Evolutionary conservation across 2,888 invertebrate genomes (phyloP).

Genomic region (Dicycla oo): DNA sequence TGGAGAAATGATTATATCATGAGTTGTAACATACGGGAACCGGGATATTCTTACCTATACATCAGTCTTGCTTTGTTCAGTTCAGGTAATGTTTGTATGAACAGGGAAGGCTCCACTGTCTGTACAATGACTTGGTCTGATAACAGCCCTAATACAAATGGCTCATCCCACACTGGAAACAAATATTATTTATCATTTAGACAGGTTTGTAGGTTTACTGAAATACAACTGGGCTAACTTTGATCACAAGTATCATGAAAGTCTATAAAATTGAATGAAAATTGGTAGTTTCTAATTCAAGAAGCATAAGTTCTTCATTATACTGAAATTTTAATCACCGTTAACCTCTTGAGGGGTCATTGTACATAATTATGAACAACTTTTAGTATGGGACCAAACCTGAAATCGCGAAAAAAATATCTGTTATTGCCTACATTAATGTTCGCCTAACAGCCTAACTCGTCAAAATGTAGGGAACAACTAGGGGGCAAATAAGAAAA

Average conservation of each 20-base stretch:
- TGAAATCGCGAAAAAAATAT: too few species aligned
- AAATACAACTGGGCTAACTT: constrained; percentile 14
- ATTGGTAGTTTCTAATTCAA: background rate
- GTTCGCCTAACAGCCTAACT: too few species aligned
- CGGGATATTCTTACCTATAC: constrained; percentile 82
- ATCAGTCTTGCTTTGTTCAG: constrained; percentile 94
- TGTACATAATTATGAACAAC: too few species aligned
- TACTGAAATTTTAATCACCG: too few species aligned
- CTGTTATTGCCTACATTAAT: too few species aligned
- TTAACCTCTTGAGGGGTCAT: too few species aligned
- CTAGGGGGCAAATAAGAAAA: too few species aligned
- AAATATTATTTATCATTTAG: constrained; percentile 7
- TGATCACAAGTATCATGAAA: background rate
- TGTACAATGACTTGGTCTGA: constrained; percentile 96
- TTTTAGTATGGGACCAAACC: too few species aligned
- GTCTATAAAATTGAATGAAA: background rate
- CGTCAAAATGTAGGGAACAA: too few species aligned
- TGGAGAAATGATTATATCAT: background rate
- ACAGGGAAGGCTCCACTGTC: constrained; percentile 94
- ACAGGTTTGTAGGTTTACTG: background rate
- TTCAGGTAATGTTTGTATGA: constrained; percentile 95
- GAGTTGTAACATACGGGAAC: background rate
- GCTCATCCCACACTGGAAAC: constrained; percentile 96
- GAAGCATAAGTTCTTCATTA: too few species aligned
- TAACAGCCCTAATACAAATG: constrained; percentile 96